These are phyloP conservation scores for Echinops telfairi DNA, from an alignment of 2,113 vertebrate genomes.

Conservation along the genomic window DNA sequence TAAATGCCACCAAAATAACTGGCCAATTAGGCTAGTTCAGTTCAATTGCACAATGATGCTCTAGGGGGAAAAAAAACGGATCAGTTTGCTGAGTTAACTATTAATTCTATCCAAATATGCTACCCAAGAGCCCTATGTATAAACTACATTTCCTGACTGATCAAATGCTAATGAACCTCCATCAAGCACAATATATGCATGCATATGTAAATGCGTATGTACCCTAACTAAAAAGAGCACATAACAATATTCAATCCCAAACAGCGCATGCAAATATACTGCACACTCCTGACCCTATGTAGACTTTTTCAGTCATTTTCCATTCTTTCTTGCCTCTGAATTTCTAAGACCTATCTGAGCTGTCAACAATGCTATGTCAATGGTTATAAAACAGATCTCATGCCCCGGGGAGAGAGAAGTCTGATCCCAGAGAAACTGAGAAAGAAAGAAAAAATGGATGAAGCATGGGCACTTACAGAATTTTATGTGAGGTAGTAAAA, in stretches of 20 bases:
- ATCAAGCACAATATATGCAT: background rate
- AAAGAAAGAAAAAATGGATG: background rate
- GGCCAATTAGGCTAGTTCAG: background rate
- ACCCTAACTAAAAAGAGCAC: background rate
- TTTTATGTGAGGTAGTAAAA: constrained; percentile 71
- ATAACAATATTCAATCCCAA: constrained; percentile 51
- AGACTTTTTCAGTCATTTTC: constrained; percentile 59
- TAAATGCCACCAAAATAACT: background rate
- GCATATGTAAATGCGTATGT: too few species aligned
- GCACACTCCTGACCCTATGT: background rate
- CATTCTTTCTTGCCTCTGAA: constrained; percentile 53
- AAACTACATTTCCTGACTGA: constrained; percentile 7
- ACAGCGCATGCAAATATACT: constrained; percentile 15
- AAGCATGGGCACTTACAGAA: constrained; percentile 54
- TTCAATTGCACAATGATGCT: background rate
- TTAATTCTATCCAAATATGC: constrained; percentile 37
- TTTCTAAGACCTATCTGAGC: constrained; percentile 42
- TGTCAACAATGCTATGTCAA: constrained; percentile 52
- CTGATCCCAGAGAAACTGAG: background rate
- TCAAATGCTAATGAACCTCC: background rate
- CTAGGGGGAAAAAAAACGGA: background rate
- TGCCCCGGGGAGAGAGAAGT: constrained; percentile 43
- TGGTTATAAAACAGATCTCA: constrained; percentile 72
- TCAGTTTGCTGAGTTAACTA: background rate
- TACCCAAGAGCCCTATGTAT: background rate